A percentile compares a stretch with the other conserved stretches of the same genome.
Conservation (phyloP, 2,113 vertebrate species). For the Tetrao urogallus region DNA sequence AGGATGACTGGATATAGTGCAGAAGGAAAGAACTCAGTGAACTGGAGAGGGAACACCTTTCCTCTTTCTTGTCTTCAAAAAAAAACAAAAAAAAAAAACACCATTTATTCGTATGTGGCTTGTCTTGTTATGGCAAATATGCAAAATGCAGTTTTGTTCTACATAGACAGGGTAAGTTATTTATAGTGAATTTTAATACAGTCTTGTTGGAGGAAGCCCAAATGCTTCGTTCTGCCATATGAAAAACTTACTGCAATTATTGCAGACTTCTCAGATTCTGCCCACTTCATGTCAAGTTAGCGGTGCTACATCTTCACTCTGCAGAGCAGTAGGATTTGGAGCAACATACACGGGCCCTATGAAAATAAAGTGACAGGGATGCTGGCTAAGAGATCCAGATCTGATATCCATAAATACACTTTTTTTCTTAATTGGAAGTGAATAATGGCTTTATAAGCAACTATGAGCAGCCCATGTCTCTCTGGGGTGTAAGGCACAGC, state of each 20-base stretch:
- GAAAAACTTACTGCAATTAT: not conserved
- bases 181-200: not conserved
- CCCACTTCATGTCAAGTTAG: not conserved
- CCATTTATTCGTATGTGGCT: not conserved
- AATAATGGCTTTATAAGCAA: not conserved
- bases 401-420: not conserved
- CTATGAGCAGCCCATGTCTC: not conserved
- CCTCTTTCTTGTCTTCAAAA: not conserved
- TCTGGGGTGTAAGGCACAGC: not conserved
- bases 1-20: not conserved
- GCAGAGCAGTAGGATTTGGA: not conserved
- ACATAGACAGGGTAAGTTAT: not conserved
- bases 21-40: not conserved
- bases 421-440: not conserved
- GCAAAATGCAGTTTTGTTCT: not conserved
- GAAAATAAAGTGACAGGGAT: not conserved
- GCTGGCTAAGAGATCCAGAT: not conserved
- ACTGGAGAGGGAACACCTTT: not conserved
- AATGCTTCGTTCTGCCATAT: not conserved
- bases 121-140: not conserved
- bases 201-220: constrained; percentile 5
- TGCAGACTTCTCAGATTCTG: constrained; percentile 1
- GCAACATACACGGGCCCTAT: not conserved
- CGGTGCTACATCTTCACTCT: not conserved
- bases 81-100: not conserved